These are phyloP conservation scores for Tenebrosternarchus preto DNA, from an alignment of 2,113 vertebrate genomes.

Conservation along the genomic window DNA sequence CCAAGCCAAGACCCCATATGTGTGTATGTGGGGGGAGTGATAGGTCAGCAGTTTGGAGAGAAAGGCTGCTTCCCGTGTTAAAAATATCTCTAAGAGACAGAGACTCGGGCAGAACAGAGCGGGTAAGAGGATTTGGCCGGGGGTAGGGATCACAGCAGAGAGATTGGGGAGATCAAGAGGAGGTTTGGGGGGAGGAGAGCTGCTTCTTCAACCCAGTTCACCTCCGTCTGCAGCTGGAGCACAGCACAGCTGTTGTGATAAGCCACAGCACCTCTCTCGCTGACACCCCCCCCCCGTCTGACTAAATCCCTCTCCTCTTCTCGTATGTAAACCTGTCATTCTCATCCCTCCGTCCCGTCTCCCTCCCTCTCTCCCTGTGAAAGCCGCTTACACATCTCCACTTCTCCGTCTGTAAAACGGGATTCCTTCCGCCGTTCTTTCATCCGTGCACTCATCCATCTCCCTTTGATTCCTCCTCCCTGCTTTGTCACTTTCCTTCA, in stretches of 20 bases:
- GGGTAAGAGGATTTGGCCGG: slow-evolving; percentile 17
- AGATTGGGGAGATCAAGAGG: slow-evolving; percentile 28
- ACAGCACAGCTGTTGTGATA: slow-evolving; percentile 27
- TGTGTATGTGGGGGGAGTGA: slow-evolving; percentile 45
- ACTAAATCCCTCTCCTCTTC: neutral
- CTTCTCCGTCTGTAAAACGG: neutral
- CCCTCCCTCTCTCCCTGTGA: neutral
- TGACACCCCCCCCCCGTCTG: neutral
- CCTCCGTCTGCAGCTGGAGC: slow-evolving; percentile 11
- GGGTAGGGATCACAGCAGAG: slow-evolving; percentile 2
- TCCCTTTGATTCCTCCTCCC: no score
- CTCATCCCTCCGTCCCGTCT: neutral
- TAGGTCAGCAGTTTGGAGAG: slow-evolving; percentile 54
- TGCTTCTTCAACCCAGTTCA: slow-evolving; percentile 42
- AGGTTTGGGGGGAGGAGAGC: neutral
- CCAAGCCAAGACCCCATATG: slow-evolving; percentile 50
- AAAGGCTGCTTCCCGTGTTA: slow-evolving; percentile 52
- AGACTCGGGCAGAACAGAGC: neutral
- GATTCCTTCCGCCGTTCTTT: neutral
- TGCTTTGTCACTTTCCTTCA: no score
- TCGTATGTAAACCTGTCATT: neutral
- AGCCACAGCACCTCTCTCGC: no score
- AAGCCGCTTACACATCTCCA: no score
- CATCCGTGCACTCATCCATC: neutral
- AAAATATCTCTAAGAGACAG: slow-evolving; percentile 49